phyloP scores from a whole-genome alignment of 2,113 vertebrate genomes.

The Psilopogon haemacephalus region DNA sequence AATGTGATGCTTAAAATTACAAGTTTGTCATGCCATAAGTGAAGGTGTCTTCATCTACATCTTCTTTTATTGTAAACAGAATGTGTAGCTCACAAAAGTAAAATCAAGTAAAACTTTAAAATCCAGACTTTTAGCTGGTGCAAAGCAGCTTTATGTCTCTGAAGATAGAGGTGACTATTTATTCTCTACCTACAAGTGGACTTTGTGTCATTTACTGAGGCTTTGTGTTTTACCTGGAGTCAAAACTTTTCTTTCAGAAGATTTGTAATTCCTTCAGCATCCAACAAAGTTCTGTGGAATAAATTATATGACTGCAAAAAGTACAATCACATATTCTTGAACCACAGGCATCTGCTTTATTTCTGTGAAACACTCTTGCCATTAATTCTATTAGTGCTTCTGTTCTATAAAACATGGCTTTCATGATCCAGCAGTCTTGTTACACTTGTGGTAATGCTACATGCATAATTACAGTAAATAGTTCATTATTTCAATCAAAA shows the following conservation, averaged over 20 bases:
- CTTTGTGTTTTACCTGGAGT: background rate
- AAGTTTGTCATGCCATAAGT: background rate
- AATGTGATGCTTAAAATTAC: background rate
- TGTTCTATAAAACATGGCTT: background rate
- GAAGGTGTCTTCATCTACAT: background rate
- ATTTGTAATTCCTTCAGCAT: background rate
- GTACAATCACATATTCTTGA: background rate
- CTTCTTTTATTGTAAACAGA: background rate
- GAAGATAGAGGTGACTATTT: background rate
- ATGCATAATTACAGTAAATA: background rate
- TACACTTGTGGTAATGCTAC: background rate
- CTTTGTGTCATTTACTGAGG: background rate
- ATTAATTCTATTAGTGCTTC: background rate
- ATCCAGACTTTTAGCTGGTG: background rate
- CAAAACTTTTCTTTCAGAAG: background rate
- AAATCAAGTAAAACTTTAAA: background rate
- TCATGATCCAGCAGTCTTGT: background rate
- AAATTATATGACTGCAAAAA: background rate
- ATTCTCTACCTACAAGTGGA: background rate
- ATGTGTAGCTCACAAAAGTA: background rate
- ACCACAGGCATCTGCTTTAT: background rate
- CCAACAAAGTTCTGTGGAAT: background rate
- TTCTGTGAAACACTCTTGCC: background rate
- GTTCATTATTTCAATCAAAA: background rate
- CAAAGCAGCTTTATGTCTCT: background rate